These are phyloP conservation scores for Peromyscus maniculatus DNA, from an alignment of 2,113 vertebrate genomes.

Conservation along the genomic window DNA sequence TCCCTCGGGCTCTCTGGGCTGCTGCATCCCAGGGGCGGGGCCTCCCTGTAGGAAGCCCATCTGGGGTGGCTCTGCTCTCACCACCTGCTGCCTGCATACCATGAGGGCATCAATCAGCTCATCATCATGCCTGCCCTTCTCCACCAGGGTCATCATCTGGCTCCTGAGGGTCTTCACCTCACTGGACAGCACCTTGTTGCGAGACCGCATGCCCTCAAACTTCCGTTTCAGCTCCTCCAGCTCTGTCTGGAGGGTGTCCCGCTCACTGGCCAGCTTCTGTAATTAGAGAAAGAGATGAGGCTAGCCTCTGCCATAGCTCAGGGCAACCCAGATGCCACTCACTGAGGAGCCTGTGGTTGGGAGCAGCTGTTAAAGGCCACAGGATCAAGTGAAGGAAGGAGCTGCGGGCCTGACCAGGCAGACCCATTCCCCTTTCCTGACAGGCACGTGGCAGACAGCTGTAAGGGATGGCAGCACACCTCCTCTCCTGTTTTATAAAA, in stretches of 20 bases:
- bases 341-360: not conserved
- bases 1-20: not conserved
- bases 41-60: no score
- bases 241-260: conserved; percentile 89
- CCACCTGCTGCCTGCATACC: conserved; percentile 84
- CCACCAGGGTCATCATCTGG: conserved; percentile 91
- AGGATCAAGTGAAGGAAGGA: not conserved
- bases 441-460: not conserved
- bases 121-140: conserved; percentile 94
- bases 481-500: not conserved
- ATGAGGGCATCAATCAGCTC: conserved; percentile 93
- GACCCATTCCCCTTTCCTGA: not conserved
- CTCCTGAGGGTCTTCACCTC: conserved; percentile 92
- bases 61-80: not conserved
- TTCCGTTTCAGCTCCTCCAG: conserved; percentile 91
- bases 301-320: not conserved
- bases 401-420: not conserved
- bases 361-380: not conserved
- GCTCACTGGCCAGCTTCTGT: conserved; percentile 90
- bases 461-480: not conserved
- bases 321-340: not conserved
- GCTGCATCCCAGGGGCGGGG: not conserved
- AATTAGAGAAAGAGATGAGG: not conserved
- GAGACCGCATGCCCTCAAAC: conserved; percentile 89
- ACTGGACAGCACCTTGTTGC: conserved; percentile 90